Percentiles rank a stretch among this genome's conserved stretches.
These are phyloP conservation scores for Orius insidiosus DNA, from an alignment of 1,140 invertebrate species.

Conservation along the genomic window DNA sequence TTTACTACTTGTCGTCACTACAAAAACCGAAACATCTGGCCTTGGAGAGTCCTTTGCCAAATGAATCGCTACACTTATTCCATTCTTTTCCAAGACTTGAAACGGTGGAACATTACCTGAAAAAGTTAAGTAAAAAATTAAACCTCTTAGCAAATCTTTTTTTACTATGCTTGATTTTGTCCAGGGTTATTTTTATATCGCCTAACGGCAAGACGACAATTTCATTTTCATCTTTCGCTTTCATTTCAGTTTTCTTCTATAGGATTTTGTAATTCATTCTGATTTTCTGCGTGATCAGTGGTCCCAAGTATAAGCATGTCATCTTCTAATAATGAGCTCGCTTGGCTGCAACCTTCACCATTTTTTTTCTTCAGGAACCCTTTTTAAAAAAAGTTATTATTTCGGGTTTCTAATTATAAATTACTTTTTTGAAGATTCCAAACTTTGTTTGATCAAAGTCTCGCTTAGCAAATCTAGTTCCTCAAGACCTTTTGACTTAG, in stretches of 20 bases:
- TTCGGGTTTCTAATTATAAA: neutral
- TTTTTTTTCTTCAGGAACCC: too few species aligned
- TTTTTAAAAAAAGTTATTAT: neutral
- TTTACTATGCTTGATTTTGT: neutral
- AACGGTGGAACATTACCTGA: constrained; percentile 37
- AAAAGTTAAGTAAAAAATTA: constrained; percentile 14
- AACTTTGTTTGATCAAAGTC: constrained; percentile 49
- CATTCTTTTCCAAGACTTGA: constrained; percentile 52
- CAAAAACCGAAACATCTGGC: constrained; percentile 67
- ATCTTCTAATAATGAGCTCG: too few species aligned
- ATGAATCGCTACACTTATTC: constrained; percentile 64
- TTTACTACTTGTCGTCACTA: constrained; percentile 74
- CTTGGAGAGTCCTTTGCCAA: constrained; percentile 62
- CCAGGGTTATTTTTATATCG: neutral
- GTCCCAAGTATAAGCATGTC: too few species aligned
- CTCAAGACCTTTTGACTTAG: constrained; percentile 40
- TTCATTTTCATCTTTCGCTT: constrained; percentile 4
- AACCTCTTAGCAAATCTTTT: neutral
- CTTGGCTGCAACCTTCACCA: too few species aligned
- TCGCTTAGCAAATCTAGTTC: constrained; percentile 58
- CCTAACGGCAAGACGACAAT: constrained; percentile 1
- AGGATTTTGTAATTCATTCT: too few species aligned
- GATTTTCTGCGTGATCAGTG: too few species aligned
- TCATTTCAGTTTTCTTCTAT: neutral
- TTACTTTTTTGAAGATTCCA: constrained; percentile 30